Conservation (phyloP, 2,797 vertebrate species). For the Chaetodon trifasciatus region DNA sequence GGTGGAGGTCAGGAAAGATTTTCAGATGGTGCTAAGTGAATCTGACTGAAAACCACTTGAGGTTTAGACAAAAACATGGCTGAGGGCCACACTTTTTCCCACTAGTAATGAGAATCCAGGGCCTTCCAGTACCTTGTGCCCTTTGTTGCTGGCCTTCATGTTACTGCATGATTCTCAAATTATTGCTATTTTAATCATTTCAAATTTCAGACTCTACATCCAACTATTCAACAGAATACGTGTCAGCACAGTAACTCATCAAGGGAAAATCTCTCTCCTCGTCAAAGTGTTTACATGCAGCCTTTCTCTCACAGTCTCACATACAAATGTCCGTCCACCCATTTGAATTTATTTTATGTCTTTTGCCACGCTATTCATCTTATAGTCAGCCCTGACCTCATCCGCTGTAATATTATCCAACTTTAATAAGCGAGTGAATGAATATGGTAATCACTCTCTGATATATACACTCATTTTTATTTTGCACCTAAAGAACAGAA, state of each 20-base stretch:
- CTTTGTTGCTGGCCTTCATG: neutral
- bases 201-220: constrained; percentile 1
- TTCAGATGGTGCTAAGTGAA: neutral
- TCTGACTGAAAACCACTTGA: neutral
- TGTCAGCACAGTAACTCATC: constrained; percentile 5
- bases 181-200: constrained; percentile 17
- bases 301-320: neutral
- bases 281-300: neutral
- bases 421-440: constrained; percentile 12
- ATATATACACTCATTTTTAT: neutral
- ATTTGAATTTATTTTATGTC: constrained; percentile 14
- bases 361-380: constrained; percentile 9
- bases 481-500: no score
- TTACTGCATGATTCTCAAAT: neutral
- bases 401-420: neutral
- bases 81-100: no score
- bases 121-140: no score
- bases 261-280: neutral
- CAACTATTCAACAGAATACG: neutral
- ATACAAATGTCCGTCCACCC: constrained; percentile 11
- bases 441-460: neutral
- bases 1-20: neutral
- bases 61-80: no score
- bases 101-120: neutral
- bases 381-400: neutral